Conservation (phyloP, 2,113 vertebrate genomes). For the Tyto alba region DNA sequence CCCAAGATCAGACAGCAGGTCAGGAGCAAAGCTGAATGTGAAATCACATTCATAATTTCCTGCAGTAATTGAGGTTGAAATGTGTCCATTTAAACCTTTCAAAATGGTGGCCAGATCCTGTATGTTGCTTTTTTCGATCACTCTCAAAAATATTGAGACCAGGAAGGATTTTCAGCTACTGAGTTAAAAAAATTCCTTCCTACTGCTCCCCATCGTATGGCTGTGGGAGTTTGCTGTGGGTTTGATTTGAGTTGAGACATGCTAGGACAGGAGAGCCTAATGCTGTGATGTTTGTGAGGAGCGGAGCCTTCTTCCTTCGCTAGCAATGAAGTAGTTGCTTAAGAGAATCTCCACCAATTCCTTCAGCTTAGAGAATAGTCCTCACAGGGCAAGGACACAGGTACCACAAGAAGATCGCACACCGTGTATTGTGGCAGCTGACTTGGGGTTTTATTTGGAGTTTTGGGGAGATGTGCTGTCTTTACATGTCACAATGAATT, state of each 20-base stretch:
- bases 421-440: background rate
- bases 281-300: background rate
- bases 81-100: background rate
- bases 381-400: background rate
- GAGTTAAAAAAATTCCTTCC: background rate
- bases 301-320: background rate
- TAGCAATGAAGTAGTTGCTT: background rate
- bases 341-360: background rate
- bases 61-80: background rate
- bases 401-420: fast-evolving
- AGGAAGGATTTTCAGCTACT: background rate
- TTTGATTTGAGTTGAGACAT: fast-evolving
- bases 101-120: background rate
- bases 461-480: background rate
- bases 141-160: background rate
- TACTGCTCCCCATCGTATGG: fast-evolving
- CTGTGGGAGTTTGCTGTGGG: background rate
- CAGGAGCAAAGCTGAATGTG: background rate
- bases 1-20: background rate
- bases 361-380: background rate
- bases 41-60: background rate
- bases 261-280: background rate
- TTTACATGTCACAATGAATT: fast-evolving
- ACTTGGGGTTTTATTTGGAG: background rate
- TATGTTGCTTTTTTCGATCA: background rate